A percentile compares a stretch with the other conserved stretches of the same genome.
Evolutionary conservation across 2,113 vertebrate species (phyloP).

Genomic region (Rhineura floridana): DNA sequence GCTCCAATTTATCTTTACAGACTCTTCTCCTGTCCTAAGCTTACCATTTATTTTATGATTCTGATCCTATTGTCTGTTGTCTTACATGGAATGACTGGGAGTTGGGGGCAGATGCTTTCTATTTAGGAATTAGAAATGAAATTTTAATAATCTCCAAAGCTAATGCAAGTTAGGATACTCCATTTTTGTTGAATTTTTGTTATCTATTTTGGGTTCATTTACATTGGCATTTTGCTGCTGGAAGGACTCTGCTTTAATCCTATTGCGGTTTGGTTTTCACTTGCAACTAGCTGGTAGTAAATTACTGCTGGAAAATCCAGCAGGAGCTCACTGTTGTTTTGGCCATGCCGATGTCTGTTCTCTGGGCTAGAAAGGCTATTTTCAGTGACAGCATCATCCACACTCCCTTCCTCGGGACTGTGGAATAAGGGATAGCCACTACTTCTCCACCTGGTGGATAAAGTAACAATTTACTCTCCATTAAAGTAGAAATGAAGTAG

Average conservation of each 20-base stretch:
- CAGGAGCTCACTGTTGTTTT: neutral
- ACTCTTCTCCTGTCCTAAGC: too few relatives aligned
- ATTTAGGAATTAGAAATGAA: neutral
- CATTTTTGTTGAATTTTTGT: neutral
- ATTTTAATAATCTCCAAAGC: neutral
- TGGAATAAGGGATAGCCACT: neutral
- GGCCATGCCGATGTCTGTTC: neutral
- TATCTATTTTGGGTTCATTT: neutral
- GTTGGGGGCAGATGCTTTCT: neutral
- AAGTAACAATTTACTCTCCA: neutral
- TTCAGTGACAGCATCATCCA: neutral
- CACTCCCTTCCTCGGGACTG: too few relatives aligned
- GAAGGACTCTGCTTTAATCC: neutral
- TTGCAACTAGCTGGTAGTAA: neutral
- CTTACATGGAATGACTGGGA: neutral
- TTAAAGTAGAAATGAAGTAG: neutral
- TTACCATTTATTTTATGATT: too few relatives aligned
- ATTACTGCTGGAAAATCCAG: neutral
- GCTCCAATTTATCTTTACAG: too few relatives aligned
- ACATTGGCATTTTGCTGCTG: neutral
- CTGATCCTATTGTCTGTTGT: too few relatives aligned
- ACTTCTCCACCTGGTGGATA: neutral
- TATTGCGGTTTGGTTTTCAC: neutral
- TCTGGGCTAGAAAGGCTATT: neutral
- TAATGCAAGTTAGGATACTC: neutral